A percentile compares a stretch with the other conserved stretches of the same genome.
Evolutionary conservation across 2,888 invertebrate species (phyloP).

Genomic region (Cerceris rybyensis): DNA sequence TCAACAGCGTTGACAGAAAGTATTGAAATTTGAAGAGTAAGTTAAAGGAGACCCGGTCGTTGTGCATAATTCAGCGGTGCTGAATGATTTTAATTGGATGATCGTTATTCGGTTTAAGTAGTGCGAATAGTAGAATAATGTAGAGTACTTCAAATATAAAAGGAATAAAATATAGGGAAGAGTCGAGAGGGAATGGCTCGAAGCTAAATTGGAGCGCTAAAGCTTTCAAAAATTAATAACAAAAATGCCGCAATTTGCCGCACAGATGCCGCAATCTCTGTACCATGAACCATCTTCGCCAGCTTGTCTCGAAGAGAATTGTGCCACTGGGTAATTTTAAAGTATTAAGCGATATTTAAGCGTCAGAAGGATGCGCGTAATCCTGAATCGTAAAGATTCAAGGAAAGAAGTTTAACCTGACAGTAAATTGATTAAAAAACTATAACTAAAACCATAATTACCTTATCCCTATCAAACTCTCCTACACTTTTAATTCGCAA

Average conservation of each 20-base stretch:
- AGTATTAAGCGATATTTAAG: background rate
- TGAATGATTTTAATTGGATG: background rate
- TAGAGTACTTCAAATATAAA: constrained; percentile 4
- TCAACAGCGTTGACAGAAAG: background rate
- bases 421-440: too few species aligned
- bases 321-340: background rate
- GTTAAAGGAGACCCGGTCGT: background rate
- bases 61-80: background rate
- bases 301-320: background rate
- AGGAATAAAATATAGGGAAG: constrained; percentile 24
- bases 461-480: too few species aligned
- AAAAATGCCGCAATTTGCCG: constrained; percentile 51
- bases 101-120: constrained; percentile 4
- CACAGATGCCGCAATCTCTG: constrained; percentile 18
- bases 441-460: too few species aligned
- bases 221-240: constrained; percentile 50
- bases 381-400: too few species aligned
- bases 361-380: too few species aligned
- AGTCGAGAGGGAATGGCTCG: constrained; percentile 6
- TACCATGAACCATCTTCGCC: background rate
- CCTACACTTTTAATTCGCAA: too few species aligned
- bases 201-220: constrained; percentile 34
- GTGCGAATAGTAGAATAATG: constrained; percentile 15
- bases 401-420: too few species aligned
- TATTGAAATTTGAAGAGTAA: background rate